phyloP scores from a whole-genome alignment of 2,113 vertebrate genomes.

The Gymnorhina tibicen region DNA sequence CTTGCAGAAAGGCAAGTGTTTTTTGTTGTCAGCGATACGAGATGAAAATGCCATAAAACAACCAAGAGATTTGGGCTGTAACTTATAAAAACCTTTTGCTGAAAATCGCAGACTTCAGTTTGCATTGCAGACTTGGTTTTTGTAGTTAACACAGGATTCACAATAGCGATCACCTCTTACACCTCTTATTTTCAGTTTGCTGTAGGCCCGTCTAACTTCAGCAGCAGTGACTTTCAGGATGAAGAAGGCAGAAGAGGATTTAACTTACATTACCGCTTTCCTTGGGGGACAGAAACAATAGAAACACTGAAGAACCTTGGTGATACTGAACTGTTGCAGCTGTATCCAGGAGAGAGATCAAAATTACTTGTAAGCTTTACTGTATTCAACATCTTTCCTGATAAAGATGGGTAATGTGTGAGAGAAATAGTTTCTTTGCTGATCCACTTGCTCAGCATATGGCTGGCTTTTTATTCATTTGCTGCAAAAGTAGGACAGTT shows the following conservation, averaged over 20 bases:
- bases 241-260: constrained; percentile 74
- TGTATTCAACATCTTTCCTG: neutral
- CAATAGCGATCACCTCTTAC: neutral
- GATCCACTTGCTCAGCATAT: neutral
- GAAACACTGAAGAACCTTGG: constrained; percentile 85
- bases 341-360: constrained; percentile 65
- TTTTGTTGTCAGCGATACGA: neutral
- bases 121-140: neutral
- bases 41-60: neutral
- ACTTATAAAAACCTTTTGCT: neutral
- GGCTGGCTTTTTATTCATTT: neutral
- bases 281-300: constrained; percentile 88
- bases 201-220: constrained; percentile 85
- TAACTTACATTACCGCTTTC: constrained; percentile 83
- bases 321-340: constrained; percentile 78
- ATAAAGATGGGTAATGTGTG: neutral
- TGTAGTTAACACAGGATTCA: neutral
- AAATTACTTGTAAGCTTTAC: constrained; percentile 77
- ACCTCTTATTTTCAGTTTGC: constrained; percentile 81
- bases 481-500: neutral
- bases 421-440: neutral
- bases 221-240: constrained; percentile 77
- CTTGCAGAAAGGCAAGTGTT: neutral
- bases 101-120: neutral
- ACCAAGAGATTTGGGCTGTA: neutral